phyloP scores from a whole-genome alignment of 2,888 invertebrate species.

The Macropis europaea region DNA sequence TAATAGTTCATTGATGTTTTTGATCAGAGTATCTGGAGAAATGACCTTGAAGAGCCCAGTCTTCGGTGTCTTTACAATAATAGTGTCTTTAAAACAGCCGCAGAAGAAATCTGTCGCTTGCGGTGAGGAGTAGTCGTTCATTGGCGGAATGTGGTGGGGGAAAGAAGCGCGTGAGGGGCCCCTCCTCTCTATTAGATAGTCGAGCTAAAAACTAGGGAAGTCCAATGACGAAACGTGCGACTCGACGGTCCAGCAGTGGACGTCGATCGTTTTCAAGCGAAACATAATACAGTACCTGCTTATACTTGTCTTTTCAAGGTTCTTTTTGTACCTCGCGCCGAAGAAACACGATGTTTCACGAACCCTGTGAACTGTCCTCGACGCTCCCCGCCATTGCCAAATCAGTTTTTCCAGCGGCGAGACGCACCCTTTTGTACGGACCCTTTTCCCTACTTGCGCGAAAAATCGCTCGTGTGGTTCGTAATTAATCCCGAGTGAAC shows the following conservation, averaged over 20 bases:
- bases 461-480: neutral
- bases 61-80: too few species aligned
- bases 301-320: conserved; percentile 59
- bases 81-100: too few species aligned
- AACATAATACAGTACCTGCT: conserved; percentile 67
- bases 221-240: conserved; percentile 1
- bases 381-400: conserved; percentile 35
- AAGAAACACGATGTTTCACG: conserved; percentile 30
- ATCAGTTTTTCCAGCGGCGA: conserved; percentile 30
- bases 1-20: too few species aligned
- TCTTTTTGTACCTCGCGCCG: conserved; percentile 54
- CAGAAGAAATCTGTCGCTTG: too few species aligned
- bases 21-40: too few species aligned
- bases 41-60: too few species aligned
- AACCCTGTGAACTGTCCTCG: conserved; percentile 9
- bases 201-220: too few species aligned
- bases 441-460: neutral
- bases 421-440: conserved; percentile 25
- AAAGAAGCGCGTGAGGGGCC: too few species aligned
- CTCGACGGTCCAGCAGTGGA: neutral
- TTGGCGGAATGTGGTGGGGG: too few species aligned
- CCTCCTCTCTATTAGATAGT: too few species aligned
- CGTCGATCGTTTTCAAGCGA: conserved; percentile 42
- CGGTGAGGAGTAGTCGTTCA: too few species aligned
- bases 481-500: too few species aligned